Evolutionary conservation across 2,797 vertebrate species (phyloP).

Genomic region (Hybognathus amarus): DNA sequence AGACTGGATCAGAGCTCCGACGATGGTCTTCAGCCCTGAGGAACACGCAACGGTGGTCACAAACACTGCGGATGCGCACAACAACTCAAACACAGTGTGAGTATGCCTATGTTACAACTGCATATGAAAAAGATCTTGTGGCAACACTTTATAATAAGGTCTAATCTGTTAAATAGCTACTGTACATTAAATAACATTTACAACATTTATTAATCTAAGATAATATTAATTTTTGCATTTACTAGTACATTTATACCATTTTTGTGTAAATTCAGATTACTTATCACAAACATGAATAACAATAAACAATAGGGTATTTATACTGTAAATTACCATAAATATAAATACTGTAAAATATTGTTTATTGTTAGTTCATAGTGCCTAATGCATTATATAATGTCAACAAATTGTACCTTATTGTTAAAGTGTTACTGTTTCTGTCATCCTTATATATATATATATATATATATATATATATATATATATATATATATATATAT

Average conservation of each 20-base stretch:
- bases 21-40: conserved; percentile 96
- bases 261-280: neutral
- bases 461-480: neutral
- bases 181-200: neutral
- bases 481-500: too few species aligned
- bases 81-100: conserved; percentile 19
- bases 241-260: neutral
- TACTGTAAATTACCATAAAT: neutral
- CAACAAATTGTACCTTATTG: conserved; percentile 5
- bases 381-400: neutral
- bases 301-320: neutral
- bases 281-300: neutral
- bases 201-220: neutral
- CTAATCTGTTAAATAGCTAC: neutral
- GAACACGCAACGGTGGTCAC: conserved; percentile 74
- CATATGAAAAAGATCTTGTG: neutral
- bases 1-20: conserved; percentile 95
- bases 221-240: neutral
- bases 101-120: neutral
- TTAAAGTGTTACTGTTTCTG: conserved; percentile 19
- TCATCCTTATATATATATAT: neutral
- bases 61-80: conserved; percentile 54
- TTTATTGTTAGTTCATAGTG: neutral
- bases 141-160: conserved; percentile 26
- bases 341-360: conserved; percentile 1